Base-by-base conservation (phyloP, 2,113 vertebrate genomes). In the Gopherus evgoodei region DNA sequence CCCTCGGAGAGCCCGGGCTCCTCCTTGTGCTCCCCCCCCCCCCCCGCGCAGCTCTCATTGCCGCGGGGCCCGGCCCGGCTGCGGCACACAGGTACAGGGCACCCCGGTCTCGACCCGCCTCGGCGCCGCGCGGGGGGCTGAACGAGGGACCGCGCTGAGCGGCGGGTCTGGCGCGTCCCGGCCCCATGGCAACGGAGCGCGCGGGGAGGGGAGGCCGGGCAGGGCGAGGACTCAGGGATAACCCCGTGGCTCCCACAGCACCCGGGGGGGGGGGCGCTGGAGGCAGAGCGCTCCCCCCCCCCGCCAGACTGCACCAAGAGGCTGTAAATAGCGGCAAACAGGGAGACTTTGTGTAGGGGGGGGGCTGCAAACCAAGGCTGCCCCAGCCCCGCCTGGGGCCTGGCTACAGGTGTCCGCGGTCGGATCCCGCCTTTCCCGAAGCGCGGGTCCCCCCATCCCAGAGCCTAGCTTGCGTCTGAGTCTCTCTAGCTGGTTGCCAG, bases 221-320 rank as follows among this genome's bases (percentile, higher is more conserved):
- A 56, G 53, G 10, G 3, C 4, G 17, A 2, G 35, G 8, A 9
- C 8, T 13, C 31, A 2, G 10, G 25, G 8, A 52, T 3, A 2
- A 38, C 11, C 19, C 17, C 4, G 16, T 54, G 12, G 2, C 21
- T 10, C 12, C 11, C 2, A 2, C 4, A 5, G 4, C 1, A 16
- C 4, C 5, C 0, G 9, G 19, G 27, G 72, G 19, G n/a, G 81
- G 4, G 42, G 11, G 27, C 11, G 0, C 1, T 0, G 0, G 25
- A 5, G 10, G 2, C 0, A 21, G 6, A 0, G 0, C 3, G 12
- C 17, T n/a, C 0, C 21, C 14, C 1, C 0, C 19, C 47, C 57
- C 1, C 1, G 44, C 49, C 0, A 6, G 7, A 3, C 44, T 2
- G 65, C 9, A 84, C n/a, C 6, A 11, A 0, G 31, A 25, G 31